Base-by-base conservation (phyloP, 1,140 invertebrate species). In the Saccostrea echinata region DNA sequence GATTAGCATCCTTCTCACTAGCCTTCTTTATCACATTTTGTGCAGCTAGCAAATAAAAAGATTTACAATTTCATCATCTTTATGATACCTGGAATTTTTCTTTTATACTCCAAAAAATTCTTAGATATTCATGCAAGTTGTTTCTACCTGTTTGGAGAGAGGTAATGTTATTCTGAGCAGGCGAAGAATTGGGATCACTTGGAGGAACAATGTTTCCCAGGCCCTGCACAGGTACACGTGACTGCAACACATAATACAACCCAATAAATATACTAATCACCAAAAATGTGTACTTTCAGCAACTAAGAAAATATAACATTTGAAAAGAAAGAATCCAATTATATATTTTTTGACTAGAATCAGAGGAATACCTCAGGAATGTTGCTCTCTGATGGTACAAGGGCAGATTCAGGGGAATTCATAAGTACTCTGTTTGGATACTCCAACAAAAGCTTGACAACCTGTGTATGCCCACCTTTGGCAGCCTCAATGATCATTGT, bases 401-500 rank as follows among this genome's bases (percentile, higher is more conserved):
- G 93, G 27, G 94, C 88, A 52, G 94, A 90, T 81, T 95, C 94
- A 90, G 94, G 94, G 80, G 94, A 94, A 87, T 90, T 91, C 84
- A 91, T 91, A 3, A 94, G 33, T 21, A 92, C 86, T 51, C 92
- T 83, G 94, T 98, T 97, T 33, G 98, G 98, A 96, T 98, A 99
- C 94, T 99, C 98, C 84, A 99, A 96, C 82, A 99, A 95, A 88
- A 99, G 95, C 95, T 99, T 98, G 33, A 99, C 99, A 87, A 99
- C 98, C 90, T 96, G 97, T 0, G 98, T 99, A 94, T 99, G 98
- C 0, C 99, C 99, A 84, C 98, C 98, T 95, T 99, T 99, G 18
- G 98, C 97, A 55, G 99, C 99, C 95, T 99, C 99, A 91, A 99
- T 99, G 86, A 99, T 96, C 97, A 99, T 99, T 53, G 98, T 99